Base-by-base conservation (phyloP, 2,113 vertebrate species). In the Phalacrocorax aristotelis region DNA sequence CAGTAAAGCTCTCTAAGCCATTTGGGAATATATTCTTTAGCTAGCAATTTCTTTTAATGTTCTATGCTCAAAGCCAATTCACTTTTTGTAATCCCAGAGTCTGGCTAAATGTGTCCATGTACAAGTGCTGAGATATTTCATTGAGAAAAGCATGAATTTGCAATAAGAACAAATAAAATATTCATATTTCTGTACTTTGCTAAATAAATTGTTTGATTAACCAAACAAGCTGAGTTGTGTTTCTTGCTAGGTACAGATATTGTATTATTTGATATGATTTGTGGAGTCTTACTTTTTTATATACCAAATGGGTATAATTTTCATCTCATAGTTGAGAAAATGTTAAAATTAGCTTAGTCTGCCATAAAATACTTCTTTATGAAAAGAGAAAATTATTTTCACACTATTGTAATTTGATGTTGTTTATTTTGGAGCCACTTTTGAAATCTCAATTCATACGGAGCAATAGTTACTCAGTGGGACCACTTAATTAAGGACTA, bases 121-220 rank as follows among this genome's bases (percentile, higher is more conserved):
- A 85, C 16, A 90, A 91, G 49, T 51, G 70, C 51, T 87, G 32
- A 91, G 93, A 54, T 95, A 97, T 92, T 97, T 87, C 8, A 61
- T 93, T 97, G 61, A 91, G 38, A 61, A 96, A 96, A 92, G 46
- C 90, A 78, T 84, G 61, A 95, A 12, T 83, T 78, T 95, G 66
- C 70, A 85, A 60, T 97, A 72, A 93, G 94, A 97, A 89, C 38
- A 96, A 92, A 94, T 83, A 92, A 70, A 94, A 95, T 74, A 69
- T 85, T 96, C 66, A 48, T 89, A 66, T 76, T 93, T 49, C 30
- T 13, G 0, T 86, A 77, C 46, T 94, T 92, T 89, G 60, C 70
- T 94, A 95, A 98, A 96, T 89, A 92, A 94, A 94, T 91, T 76
- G 80, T 83, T 96, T 83, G 42, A 81, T 51, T 94, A 96, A 79